Evolutionary conservation across 2,888 invertebrate genomes (phyloP).

Genomic region (Coleophora deauratella): DNA sequence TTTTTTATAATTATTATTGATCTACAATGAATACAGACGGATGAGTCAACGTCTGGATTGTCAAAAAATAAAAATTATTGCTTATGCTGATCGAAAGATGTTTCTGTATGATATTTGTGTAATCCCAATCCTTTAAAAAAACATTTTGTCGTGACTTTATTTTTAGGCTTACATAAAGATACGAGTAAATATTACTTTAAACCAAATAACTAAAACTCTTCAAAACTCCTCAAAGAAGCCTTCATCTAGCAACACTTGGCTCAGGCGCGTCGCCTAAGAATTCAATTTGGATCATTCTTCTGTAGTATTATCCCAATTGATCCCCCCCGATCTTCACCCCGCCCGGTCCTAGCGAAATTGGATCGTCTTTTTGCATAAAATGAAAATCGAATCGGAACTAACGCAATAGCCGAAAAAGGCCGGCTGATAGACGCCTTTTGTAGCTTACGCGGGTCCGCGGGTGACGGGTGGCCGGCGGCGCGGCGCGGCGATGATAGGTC

Average conservation of each 20-base stretch:
- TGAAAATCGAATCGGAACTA: constrained; percentile 64
- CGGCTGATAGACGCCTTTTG: constrained; percentile 35
- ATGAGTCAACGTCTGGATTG: no score
- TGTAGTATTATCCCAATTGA: constrained; percentile 63
- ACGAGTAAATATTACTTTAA: no score
- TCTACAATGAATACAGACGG: no score
- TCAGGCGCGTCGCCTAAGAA: constrained; percentile 34
- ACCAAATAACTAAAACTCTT: no score
- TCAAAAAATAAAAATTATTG: no score
- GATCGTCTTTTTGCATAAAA: constrained; percentile 69
- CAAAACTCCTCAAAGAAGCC: background rate
- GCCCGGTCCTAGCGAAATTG: constrained; percentile 46
- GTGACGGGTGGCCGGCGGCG: constrained; percentile 16
- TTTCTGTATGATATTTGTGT: no score
- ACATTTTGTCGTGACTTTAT: no score
- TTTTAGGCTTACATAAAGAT: no score
- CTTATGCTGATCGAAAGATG: no score
- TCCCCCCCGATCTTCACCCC: constrained; percentile 28
- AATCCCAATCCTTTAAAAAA: no score
- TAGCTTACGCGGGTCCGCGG: constrained; percentile 29
- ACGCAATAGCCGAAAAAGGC: constrained; percentile 49
- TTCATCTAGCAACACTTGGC: constrained; percentile 1
- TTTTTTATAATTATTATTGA: no score
- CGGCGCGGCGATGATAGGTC: constrained; percentile 9
- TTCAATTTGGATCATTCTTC: constrained; percentile 72